phyloP scores from a whole-genome alignment of 2,888 invertebrate species.

The Resseliella maxima region DNA sequence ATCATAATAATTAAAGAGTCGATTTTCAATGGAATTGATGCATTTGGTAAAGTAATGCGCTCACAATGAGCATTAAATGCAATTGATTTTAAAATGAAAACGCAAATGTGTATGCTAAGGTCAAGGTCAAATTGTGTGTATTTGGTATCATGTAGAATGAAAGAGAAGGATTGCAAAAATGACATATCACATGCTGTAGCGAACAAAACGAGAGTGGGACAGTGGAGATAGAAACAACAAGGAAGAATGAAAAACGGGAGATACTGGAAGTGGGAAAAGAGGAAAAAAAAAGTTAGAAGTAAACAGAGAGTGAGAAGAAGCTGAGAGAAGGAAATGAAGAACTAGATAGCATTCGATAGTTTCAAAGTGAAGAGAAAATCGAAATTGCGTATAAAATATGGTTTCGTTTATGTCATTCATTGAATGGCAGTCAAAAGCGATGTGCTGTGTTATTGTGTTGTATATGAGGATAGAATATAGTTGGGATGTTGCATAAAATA shows the following conservation, averaged over 20 bases:
- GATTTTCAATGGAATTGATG: neutral
- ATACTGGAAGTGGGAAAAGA: too few species aligned
- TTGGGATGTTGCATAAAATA: neutral
- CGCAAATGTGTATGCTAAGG: neutral
- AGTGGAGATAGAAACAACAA: too few species aligned
- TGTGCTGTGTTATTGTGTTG: neutral
- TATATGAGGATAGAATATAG: neutral
- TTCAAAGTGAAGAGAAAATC: too few species aligned
- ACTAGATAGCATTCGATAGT: too few species aligned
- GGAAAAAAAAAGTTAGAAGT: too few species aligned
- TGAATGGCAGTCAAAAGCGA: neutral
- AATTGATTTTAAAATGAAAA: constrained; percentile 28
- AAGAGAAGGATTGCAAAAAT: too few species aligned
- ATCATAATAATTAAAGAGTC: constrained; percentile 1
- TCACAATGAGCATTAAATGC: neutral
- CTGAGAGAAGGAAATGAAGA: too few species aligned
- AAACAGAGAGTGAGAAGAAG: neutral
- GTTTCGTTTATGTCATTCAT: constrained; percentile 5
- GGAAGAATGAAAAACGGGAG: too few species aligned
- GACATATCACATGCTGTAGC: too few species aligned
- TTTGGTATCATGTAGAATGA: neutral
- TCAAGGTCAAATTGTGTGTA: neutral
- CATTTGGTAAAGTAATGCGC: neutral
- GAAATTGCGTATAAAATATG: neutral
- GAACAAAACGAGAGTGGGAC: too few species aligned